Conservation (phyloP, 2,113 vertebrate genomes). For the Dicaeum eximium region DNA sequence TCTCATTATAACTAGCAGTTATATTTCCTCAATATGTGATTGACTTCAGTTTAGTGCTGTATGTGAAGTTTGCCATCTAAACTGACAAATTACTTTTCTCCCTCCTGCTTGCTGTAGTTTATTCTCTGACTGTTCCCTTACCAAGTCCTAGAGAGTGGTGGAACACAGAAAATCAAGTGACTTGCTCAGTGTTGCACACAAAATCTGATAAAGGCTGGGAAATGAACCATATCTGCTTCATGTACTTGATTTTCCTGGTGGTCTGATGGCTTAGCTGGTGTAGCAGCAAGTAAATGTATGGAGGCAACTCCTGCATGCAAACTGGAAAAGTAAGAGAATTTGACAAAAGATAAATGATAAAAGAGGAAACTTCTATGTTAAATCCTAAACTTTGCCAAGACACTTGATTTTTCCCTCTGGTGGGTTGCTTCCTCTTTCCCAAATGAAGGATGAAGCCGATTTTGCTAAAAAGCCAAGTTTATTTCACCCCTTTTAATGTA, state of each 20-base stretch:
- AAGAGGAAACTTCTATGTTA: neutral
- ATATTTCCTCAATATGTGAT: neutral
- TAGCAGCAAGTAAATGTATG: neutral
- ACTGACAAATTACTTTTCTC: neutral
- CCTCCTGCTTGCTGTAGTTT: neutral
- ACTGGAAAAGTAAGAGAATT: neutral
- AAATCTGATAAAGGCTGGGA: constrained; percentile 27
- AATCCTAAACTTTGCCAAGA: neutral
- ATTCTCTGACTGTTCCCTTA: neutral
- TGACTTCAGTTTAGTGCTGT: neutral
- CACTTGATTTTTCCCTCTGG: neutral
- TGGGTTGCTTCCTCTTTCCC: neutral
- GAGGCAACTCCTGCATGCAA: neutral
- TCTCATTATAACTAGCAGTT: neutral
- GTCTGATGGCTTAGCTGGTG: neutral
- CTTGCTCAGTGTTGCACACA: neutral
- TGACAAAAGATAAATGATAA: neutral
- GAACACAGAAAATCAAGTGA: neutral
- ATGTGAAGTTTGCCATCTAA: neutral
- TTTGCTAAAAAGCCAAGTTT: neutral
- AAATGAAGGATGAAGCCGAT: neutral
- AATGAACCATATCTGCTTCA: neutral
- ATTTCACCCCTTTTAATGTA: neutral
- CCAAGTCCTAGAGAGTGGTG: neutral
- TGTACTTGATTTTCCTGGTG: neutral